phyloP scores from a whole-genome alignment of 2,113 vertebrate species.

The Lanius collurio region DNA sequence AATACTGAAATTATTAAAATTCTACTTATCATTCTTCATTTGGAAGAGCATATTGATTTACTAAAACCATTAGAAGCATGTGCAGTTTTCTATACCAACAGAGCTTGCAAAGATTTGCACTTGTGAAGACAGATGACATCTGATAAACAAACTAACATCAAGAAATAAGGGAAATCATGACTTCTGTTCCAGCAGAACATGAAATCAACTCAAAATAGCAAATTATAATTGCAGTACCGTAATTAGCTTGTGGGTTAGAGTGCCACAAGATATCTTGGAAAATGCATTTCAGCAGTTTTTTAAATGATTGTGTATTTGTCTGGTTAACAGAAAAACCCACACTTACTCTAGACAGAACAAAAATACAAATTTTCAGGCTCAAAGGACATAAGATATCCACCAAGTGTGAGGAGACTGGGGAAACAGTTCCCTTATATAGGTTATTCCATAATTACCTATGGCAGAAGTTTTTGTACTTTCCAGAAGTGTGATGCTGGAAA shows the following conservation, averaged over 20 bases:
- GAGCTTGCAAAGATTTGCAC: not conserved
- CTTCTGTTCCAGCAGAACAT: not conserved
- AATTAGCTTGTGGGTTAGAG: conserved; percentile 20
- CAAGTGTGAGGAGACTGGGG: not conserved
- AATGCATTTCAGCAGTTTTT: conserved; percentile 36
- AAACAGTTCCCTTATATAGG: not conserved
- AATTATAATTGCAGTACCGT: conserved; percentile 5
- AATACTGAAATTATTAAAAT: conserved; percentile 7
- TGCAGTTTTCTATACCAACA: not conserved
- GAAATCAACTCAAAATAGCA: not conserved
- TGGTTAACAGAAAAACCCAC: conserved; percentile 22
- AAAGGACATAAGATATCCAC: not conserved
- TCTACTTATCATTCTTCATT: not conserved
- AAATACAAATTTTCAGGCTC: not conserved
- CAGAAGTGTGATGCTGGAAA: not conserved
- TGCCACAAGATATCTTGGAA: not conserved
- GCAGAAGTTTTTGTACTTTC: conserved; percentile 9
- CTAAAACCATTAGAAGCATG: not conserved
- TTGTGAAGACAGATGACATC: not conserved
- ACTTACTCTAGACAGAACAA: not conserved
- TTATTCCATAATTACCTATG: not conserved
- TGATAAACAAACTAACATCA: not conserved
- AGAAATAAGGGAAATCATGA: not conserved
- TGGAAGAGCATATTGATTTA: not conserved
- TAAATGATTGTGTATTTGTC: not conserved